Evolutionary conservation across 2,888 invertebrate species (phyloP), one percentile per base, ranked within the genome.

Genomic region (Plagiodera versicolora): DNA sequence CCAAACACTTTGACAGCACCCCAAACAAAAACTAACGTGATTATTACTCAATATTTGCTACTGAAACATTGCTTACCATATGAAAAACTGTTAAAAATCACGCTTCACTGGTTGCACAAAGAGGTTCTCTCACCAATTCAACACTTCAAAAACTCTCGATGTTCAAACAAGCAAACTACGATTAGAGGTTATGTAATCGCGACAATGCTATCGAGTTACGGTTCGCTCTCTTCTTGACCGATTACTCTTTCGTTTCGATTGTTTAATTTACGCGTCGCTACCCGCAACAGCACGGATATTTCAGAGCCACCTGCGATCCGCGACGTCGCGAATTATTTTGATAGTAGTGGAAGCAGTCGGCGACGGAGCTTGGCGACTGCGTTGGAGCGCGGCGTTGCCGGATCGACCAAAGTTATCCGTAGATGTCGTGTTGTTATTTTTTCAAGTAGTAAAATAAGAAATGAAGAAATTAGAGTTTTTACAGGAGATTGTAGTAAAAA

Each of bases 311-410:
- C 58, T 55, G 62, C 62, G 54, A 51, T 58, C 16, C 55, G 19
- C 48, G 50, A 55, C 24, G 46, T 51, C 56, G 62, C 62, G 62
- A 56, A 58, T 62, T 62, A 62, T 62, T 62, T 61, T 58, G 55
- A 58, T 57, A 52, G 46, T 51, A 44, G 52, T n/a, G n/a, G n/a
- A n/a, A n/a, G n/a, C n/a, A n/a, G 46, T 53, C 5, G 28, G 8
- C 8, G 8, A 11, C 32, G 9, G 2, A 32, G 32, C 10, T 6
- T 32, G 32, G 11, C 32, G 39, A 3, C 47, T 30, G 47, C 24
- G n/a, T 32, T n/a, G 24, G 39, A 30, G n/a, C 14, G 39, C 58
- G n/a, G 5, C 28, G 58, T 58, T 58, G 58, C 58, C 58, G 44
- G 16, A 4, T 32, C 11, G n/a, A 10, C 47, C 9, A 19, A 14